Evolutionary conservation across 2,888 invertebrate genomes (phyloP).

Genomic region (Hirtodrosophila cameraria): DNA sequence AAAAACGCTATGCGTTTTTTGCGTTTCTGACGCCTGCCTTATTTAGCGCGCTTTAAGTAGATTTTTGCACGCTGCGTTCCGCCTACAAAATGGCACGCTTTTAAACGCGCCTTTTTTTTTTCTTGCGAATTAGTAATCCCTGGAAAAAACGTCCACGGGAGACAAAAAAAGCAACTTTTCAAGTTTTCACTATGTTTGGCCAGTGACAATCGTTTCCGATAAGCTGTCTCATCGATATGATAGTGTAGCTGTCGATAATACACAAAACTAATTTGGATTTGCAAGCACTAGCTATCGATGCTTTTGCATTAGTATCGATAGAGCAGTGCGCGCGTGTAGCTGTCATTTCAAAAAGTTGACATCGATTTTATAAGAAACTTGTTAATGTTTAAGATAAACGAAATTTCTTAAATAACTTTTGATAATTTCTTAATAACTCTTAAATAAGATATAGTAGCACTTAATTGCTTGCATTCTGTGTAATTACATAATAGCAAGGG

Average conservation of each 20-base stretch:
- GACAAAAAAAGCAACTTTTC: conserved; percentile 70
- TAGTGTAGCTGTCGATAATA: conserved; percentile 10
- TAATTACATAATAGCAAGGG: no score
- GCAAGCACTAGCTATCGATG: conserved; percentile 4
- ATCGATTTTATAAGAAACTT: no score
- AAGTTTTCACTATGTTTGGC: conserved; percentile 73
- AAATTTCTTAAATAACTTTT: no score
- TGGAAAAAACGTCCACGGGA: conserved; percentile 74
- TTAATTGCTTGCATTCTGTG: no score
- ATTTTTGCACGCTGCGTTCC: conserved; percentile 19
- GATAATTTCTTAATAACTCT: no score
- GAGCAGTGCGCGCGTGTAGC: neutral
- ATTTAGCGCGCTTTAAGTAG: conserved; percentile 14
- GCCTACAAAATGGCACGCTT: conserved; percentile 44
- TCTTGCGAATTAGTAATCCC: conserved; percentile 70
- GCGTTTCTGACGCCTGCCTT: no score
- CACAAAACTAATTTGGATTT: neutral
- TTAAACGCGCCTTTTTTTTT: conserved; percentile 51
- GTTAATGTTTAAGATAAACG: no score
- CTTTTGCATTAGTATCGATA: conserved; percentile 7
- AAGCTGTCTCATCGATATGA: conserved; percentile 24
- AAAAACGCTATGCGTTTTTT: conserved; percentile 33
- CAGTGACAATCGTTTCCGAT: conserved; percentile 48
- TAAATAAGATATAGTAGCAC: no score
- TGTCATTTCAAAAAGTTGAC: conserved; percentile 19